Base-by-base conservation (phyloP, 2,888 invertebrate species). In the Scaptomyza flava region DNA sequence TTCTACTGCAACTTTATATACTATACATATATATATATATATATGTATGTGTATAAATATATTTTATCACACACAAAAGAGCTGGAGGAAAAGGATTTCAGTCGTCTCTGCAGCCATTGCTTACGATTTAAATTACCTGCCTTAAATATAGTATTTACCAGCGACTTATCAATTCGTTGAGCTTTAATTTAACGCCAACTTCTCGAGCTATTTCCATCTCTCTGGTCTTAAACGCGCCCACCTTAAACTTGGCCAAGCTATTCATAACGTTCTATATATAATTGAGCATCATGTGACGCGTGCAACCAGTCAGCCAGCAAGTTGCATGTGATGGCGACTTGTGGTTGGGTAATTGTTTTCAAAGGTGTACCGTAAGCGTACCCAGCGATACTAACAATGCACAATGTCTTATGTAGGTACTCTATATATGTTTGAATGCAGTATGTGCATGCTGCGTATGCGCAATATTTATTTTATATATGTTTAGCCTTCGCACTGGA, bases 201-300 rank as follows among this genome's bases (percentile, higher is more conserved):
- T 9, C 7, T 57, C 7, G 23, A 60, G 59, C 30, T 67, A 67
- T 60, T 71, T 71, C 7, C 27, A 58, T 17, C 8, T 47, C 38
- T 34, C 27, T 23, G 42, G 20, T 30, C 47, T 65, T 11, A 43
- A 36, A 54, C 45, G 38, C 42, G 8, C 27, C 64, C 63, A 48
- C 47, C 58, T 47, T 48, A 70, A 68, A 65, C 73, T 61, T 48
- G 47, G 65, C 69, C 54, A 33, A 30, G 27, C 61, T 64, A 48
- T 70, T 63, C 61, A 67, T 50, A 66, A 45, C 27, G 27, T 47
- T 68, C 48, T 65, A 65, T 62, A 75, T 65, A 65, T 69, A 87
- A 73, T 62, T 73, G 63, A 74, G 68, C 71, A 57, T 65, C 41
- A 47, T 45, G 56, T 36, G 38, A 33, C 58, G 51, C 51, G 48